A percentile compares a stretch with the other conserved stretches of the same genome.
Evolutionary conservation across 2,113 vertebrate genomes (phyloP).

Genomic region (Zosterops japonicus): DNA sequence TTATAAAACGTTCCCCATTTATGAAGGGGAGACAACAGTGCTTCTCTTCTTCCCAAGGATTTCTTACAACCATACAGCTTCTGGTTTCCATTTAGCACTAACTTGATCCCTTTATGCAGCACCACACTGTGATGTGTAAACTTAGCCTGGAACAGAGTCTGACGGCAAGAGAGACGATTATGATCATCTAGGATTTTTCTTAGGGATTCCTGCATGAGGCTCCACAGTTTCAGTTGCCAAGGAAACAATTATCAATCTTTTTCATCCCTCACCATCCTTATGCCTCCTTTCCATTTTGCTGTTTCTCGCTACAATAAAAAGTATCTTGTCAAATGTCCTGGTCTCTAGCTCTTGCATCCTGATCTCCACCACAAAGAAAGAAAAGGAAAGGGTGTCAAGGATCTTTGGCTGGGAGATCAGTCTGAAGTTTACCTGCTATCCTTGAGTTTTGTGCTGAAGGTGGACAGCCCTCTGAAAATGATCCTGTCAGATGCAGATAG

Average conservation of each 20-base stretch:
- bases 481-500: not conserved
- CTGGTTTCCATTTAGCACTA: constrained; percentile 30
- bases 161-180: constrained; percentile 23
- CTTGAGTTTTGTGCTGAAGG: not conserved
- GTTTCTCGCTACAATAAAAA: not conserved
- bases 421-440: not conserved
- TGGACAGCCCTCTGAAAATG: not conserved
- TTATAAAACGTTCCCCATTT: not conserved
- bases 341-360: not conserved
- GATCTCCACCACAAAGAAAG: not conserved
- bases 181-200: constrained; percentile 38
- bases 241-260: constrained; percentile 59
- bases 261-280: not conserved
- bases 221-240: constrained; percentile 40
- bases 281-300: constrained; percentile 13
- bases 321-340: not conserved
- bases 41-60: not conserved
- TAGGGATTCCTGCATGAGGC: constrained; percentile 24
- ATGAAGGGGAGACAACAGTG: not conserved
- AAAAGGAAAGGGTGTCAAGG: not conserved
- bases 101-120: not conserved
- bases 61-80: not conserved
- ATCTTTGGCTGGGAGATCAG: not conserved
- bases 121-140: constrained; percentile 17
- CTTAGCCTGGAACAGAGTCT: constrained; percentile 10